Base-by-base conservation (phyloP, 1,140 invertebrate genomes). In the Trichonephila clavata region DNA sequence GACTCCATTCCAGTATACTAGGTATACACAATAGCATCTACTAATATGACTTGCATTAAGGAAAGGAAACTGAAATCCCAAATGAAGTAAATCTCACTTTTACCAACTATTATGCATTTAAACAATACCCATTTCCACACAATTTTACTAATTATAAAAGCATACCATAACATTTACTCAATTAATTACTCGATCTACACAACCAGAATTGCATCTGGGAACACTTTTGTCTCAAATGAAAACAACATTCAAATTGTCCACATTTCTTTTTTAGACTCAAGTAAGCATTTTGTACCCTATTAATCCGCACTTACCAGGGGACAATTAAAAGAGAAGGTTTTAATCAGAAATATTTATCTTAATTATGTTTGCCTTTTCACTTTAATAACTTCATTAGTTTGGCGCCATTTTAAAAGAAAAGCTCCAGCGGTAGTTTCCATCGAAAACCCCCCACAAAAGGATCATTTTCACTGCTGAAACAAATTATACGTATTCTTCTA, bases 291-390 rank as follows among this genome's bases (percentile, higher is more conserved):
- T 27, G 21, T 68, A 68, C 2, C 71, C 18, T 16, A 77, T 77
- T 77, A 77, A 77, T 39, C 32, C 18, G 4, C 14, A 7, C 5
- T 39, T 77, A 32, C 13, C 2, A 4, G 27, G 50, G 32, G 10
- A 20, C 16, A 77, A 77, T 77, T 77, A 77, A 77, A 77, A 77
- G 14, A 24, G 27, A 32, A 13, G 18, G 18, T 18, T 77, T 77
- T 16, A 77, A 77, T 77, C 27, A 27, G 27, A 16, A 77, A 77
- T 32, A 20, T 14, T 32, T 39, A 32, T 18, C 71, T 77, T 32
- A 39, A 77, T 77, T 32, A 77, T 39, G 32, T 77, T 77, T 77
- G 27, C 71, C 71, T 39, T 77, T 77, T 77, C 71, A 39, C 16
- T 32, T 77, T 39, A 77, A 77, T 20, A 32, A 18, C 71, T 32